Conservation (phyloP, 2,113 vertebrate species). For the Dipodomys ordii region DNA sequence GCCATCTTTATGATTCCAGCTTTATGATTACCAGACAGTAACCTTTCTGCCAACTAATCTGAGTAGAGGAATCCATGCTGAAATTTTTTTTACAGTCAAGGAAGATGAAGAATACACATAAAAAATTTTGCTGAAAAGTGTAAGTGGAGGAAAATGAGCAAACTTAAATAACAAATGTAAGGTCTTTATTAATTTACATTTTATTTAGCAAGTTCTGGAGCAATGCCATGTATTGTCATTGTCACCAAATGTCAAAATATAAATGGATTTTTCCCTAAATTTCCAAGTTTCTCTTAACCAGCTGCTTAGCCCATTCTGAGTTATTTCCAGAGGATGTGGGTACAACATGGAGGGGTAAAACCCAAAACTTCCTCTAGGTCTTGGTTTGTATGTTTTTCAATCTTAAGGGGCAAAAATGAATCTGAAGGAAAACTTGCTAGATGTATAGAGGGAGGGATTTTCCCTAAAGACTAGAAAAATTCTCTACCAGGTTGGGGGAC, state of each 20-base stretch:
- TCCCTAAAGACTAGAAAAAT: slow-evolving; percentile 39
- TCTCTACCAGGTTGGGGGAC: not conserved
- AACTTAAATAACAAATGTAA: not conserved
- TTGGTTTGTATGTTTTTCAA: slow-evolving; percentile 56
- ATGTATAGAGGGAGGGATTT: slow-evolving; percentile 45
- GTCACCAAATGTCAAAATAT: not conserved
- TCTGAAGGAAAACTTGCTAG: slow-evolving; percentile 25
- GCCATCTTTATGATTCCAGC: not conserved
- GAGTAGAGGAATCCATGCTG: not conserved
- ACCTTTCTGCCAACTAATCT: slow-evolving; percentile 12
- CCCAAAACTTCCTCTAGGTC: slow-evolving; percentile 26
- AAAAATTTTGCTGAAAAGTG: not conserved
- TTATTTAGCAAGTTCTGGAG: not conserved
- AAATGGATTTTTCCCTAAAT: slow-evolving; percentile 39
- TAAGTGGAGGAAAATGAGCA: not conserved
- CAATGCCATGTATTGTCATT: not conserved
- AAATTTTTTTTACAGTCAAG: not conserved
- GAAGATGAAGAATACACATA: not conserved
- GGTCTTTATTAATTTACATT: not conserved
- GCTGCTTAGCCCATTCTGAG: slow-evolving; percentile 58
- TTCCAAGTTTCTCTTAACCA: slow-evolving; percentile 52
- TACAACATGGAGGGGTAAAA: slow-evolving; percentile 30
- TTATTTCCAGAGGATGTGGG: slow-evolving; percentile 73
- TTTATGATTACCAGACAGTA: not conserved
- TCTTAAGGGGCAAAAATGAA: slow-evolving; percentile 38